A percentile compares a stretch with the other conserved stretches of the same genome.
These are phyloP conservation scores for Cygnus olor DNA, from an alignment of 2,797 vertebrate genomes.

Conservation along the genomic window DNA sequence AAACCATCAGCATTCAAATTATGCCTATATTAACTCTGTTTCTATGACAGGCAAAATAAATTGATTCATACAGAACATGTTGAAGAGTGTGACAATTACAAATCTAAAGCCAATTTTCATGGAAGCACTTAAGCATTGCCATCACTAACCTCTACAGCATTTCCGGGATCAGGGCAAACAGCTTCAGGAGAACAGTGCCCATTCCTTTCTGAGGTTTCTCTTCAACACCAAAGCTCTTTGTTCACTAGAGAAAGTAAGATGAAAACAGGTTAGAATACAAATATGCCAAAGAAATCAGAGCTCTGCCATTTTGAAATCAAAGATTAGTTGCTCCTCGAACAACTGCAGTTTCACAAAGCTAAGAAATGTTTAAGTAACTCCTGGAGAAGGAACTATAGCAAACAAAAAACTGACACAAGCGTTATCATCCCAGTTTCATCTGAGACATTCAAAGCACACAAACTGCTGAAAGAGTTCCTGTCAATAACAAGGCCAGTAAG, in stretches of 20 bases:
- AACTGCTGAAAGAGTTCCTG: not conserved
- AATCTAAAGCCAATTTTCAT: constrained; percentile 23
- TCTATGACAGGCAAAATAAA: constrained; percentile 11
- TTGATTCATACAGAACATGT: not conserved
- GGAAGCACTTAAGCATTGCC: not conserved
- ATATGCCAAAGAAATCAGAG: not conserved
- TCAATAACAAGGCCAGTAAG: not conserved
- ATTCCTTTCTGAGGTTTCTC: constrained; percentile 44
- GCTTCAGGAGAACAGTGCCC: constrained; percentile 45
- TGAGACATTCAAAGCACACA: not conserved
- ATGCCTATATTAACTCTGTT: not conserved
- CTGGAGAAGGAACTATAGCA: not conserved
- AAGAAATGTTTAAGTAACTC: not conserved
- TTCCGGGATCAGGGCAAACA: constrained; percentile 43
- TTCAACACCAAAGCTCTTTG: constrained; percentile 46
- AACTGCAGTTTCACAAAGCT: not conserved
- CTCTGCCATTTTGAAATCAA: not conserved
- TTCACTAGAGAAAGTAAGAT: constrained; percentile 31
- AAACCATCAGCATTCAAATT: not conserved
- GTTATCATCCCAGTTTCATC: not conserved
- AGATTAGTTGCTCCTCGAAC: not conserved
- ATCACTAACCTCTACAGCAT: constrained; percentile 65
- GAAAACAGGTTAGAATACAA: constrained; percentile 35
- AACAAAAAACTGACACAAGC: not conserved
- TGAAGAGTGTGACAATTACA: constrained; percentile 9